Percentiles rank a stretch among this genome's conserved stretches.
These are phyloP conservation scores for Pachyrhynchus sulphureomaculatus DNA, from an alignment of 1,140 invertebrate genomes.

Conservation along the genomic window DNA sequence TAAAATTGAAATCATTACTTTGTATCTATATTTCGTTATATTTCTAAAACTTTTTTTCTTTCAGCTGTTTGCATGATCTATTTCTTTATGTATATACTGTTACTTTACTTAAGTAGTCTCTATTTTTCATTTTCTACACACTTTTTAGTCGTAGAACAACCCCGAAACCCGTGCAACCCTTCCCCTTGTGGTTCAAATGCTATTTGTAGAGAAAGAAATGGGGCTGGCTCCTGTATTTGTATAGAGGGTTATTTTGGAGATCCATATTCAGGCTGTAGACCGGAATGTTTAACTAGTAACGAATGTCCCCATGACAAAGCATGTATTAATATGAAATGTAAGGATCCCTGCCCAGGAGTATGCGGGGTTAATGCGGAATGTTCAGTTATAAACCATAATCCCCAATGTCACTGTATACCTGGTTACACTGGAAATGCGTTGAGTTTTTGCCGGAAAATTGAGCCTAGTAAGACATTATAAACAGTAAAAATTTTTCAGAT, in stretches of 20 bases:
- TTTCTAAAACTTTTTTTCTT: constrained; percentile 8
- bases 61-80: background rate
- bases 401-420: constrained; percentile 73
- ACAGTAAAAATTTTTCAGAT: background rate
- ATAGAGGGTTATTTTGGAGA: constrained; percentile 79
- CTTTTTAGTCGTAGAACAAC: constrained; percentile 49
- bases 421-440: constrained; percentile 78
- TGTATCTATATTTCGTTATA: too few relatives aligned
- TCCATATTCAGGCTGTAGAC: constrained; percentile 77
- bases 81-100: background rate
- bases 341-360: constrained; percentile 74
- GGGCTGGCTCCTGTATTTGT: constrained; percentile 78
- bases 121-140: constrained; percentile 1
- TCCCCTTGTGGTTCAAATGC: constrained; percentile 81
- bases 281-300: constrained; percentile 79
- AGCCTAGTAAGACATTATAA: constrained; percentile 42
- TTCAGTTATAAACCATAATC: constrained; percentile 78
- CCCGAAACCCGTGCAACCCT: constrained; percentile 72
- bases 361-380: constrained; percentile 83
- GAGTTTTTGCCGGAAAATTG: constrained; percentile 65
- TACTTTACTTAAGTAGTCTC: background rate
- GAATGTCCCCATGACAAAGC: constrained; percentile 73
- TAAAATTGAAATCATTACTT: too few relatives aligned
- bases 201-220: constrained; percentile 74
- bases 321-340: constrained; percentile 81